Conservation (phyloP, 2,113 vertebrate species). For the Eulemur macaco region DNA sequence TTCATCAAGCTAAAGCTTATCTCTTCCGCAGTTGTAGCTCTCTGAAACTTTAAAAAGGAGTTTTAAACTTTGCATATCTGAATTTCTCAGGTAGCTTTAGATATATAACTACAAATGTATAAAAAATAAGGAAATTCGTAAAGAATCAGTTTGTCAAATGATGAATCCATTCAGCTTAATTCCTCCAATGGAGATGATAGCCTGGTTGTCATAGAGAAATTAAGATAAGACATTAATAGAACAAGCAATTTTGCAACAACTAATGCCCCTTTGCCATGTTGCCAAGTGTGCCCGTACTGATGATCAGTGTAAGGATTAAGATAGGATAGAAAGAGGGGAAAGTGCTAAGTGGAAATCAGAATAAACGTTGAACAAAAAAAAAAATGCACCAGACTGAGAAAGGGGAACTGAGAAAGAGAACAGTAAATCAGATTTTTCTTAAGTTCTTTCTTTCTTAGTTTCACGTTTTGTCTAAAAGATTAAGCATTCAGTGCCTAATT, state of each 20-base stretch:
- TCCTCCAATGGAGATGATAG: not conserved
- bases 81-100: not conserved
- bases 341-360: not conserved
- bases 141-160: not conserved
- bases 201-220: not conserved
- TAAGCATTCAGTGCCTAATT: not conserved
- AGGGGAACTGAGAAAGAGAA: not conserved
- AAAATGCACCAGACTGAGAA: not conserved
- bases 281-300: not conserved
- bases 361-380: not conserved
- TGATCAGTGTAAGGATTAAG: not conserved
- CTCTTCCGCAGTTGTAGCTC: not conserved
- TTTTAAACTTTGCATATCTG: not conserved
- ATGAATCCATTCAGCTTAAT: not conserved
- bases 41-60: not conserved
- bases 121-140: not conserved
- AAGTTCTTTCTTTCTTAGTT: not conserved
- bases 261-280: fast-evolving
- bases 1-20: not conserved
- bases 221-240: not conserved
- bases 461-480: conserved; percentile 17
- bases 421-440: not conserved
- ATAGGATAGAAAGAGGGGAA: not conserved
- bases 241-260: not conserved
- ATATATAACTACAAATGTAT: not conserved